Conservation (phyloP, 2,888 invertebrate species). For the Tinea semifulvella region DNA sequence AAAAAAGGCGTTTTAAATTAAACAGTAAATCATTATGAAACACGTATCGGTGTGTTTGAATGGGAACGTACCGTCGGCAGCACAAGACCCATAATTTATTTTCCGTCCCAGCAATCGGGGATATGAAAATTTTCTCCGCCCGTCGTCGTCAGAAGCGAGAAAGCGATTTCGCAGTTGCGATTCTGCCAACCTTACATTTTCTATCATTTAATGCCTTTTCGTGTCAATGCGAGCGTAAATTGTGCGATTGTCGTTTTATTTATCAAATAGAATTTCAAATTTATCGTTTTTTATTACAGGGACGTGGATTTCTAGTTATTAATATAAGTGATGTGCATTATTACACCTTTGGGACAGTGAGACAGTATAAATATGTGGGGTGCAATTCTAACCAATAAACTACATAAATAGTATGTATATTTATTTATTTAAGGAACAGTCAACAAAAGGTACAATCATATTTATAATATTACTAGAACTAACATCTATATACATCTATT, state of each 20-base stretch:
- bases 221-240: conserved; percentile 4
- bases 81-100: conserved; percentile 17
- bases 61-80: conserved; percentile 16
- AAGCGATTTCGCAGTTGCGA: background rate
- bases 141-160: conserved; percentile 1
- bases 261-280: too few species aligned
- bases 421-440: too few species aligned
- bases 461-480: too few species aligned
- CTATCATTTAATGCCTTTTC: conserved; percentile 10
- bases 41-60: conserved; percentile 17
- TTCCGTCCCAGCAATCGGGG: conserved; percentile 14
- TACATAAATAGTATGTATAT: too few species aligned
- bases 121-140: conserved; percentile 16
- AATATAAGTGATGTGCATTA: too few species aligned
- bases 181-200: conserved; percentile 8
- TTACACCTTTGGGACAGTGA: too few species aligned
- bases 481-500: too few species aligned
- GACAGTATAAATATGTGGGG: too few species aligned
- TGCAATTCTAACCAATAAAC: too few species aligned
- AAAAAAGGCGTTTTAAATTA: conserved; percentile 17
- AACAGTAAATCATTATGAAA: conserved; percentile 17
- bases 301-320: too few species aligned
- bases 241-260: background rate
- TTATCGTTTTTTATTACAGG: too few species aligned
- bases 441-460: too few species aligned